phyloP scores from a whole-genome alignment of 2,113 vertebrate species.

The Oryctolagus cuniculus region DNA sequence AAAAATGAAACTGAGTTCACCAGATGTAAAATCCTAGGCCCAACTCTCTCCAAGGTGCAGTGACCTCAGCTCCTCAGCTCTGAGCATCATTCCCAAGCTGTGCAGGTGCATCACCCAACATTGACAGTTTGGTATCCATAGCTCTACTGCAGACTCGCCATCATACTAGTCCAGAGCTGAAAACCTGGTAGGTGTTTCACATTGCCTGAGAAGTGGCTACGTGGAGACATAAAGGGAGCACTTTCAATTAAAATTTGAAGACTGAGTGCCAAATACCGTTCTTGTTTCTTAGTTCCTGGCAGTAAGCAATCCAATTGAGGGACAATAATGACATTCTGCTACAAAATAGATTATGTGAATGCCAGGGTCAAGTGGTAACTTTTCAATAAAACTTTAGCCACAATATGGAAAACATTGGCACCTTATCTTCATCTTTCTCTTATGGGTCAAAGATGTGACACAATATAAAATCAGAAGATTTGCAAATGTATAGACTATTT shows the following conservation, averaged over 20 bases:
- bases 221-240: conserved; percentile 46
- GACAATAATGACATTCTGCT: conserved; percentile 31
- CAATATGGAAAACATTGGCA: conserved; percentile 63
- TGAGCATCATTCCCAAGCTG: background rate
- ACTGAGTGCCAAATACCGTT: conserved; percentile 37
- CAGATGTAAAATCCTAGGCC: background rate
- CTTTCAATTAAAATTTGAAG: conserved; percentile 58
- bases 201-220: background rate
- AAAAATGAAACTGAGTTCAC: background rate
- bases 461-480: conserved; percentile 54
- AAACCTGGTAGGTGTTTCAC: conserved; percentile 42
- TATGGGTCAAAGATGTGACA: conserved; percentile 25
- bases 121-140: background rate
- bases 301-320: conserved; percentile 21
- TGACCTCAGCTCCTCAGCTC: background rate
- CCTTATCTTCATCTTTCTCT: conserved; percentile 2
- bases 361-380: conserved; percentile 36
- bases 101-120: background rate
- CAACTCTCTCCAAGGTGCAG: background rate
- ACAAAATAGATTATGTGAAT: conserved; percentile 38
- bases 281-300: conserved; percentile 41
- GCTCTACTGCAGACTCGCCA: background rate
- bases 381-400: conserved; percentile 57
- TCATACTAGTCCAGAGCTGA: conserved; percentile 1
- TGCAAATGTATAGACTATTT: conserved; percentile 18